phyloP scores from a whole-genome alignment of 2,113 vertebrate species.

The Antechinus flavipes region DNA sequence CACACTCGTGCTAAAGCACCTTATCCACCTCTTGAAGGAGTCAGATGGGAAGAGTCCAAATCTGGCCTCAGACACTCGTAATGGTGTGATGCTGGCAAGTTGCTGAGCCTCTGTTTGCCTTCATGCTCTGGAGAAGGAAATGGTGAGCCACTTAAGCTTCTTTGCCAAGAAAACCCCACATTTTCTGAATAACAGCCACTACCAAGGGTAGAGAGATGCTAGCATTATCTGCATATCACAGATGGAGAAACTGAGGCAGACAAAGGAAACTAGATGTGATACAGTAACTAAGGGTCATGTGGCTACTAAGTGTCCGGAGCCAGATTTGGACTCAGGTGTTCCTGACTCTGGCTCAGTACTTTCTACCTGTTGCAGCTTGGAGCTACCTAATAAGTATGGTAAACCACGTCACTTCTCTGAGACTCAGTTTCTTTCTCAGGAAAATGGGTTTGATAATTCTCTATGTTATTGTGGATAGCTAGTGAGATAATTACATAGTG shows the following conservation, averaged over 20 bases:
- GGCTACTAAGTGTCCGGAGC: not conserved
- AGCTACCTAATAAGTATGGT: not conserved
- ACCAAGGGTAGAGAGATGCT: not conserved
- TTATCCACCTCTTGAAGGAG: not conserved
- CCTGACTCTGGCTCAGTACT: not conserved
- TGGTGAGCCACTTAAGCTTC: not conserved
- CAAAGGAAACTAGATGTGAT: not conserved
- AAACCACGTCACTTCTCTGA: not conserved
- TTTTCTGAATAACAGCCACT: too few species aligned
- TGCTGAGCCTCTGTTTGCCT: not conserved
- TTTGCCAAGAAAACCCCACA: too few species aligned
- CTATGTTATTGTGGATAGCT: not conserved
- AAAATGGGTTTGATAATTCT: not conserved
- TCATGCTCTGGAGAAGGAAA: not conserved
- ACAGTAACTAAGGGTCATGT: not conserved
- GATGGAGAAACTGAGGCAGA: not conserved
- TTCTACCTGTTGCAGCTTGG: not conserved
- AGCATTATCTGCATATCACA: not conserved
- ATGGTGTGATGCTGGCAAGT: not conserved
- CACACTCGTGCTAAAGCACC: not conserved
- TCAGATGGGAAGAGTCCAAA: not conserved
- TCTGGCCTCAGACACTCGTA: not conserved
- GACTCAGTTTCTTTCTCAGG: not conserved
- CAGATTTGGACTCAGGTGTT: not conserved
- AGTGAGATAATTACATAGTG: not conserved